phyloP scores from a whole-genome alignment of 2,113 vertebrate genomes.

The Nyctibius bracteatus region DNA sequence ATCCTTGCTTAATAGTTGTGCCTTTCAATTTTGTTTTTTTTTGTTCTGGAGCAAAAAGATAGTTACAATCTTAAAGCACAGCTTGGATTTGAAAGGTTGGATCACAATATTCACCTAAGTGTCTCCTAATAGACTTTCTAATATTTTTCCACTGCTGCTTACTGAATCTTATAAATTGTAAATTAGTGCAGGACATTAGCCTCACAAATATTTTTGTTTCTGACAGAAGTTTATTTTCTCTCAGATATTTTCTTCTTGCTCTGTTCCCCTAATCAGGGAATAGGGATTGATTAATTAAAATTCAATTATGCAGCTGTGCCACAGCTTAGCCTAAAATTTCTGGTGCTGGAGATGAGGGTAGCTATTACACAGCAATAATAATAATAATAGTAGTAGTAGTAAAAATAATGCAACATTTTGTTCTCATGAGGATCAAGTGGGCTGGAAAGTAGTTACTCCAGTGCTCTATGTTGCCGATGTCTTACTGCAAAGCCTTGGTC shows the following conservation, averaged over 20 bases:
- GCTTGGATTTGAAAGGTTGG: conserved; percentile 69
- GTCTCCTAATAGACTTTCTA: conserved; percentile 52
- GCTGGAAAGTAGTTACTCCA: not conserved
- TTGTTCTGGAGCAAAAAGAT: conserved; percentile 65
- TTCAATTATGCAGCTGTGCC: not conserved
- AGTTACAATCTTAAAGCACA: conserved; percentile 61
- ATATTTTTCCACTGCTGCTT: conserved; percentile 7
- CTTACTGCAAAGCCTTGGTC: conserved; percentile 40
- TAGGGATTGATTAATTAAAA: not conserved
- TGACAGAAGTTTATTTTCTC: conserved; percentile 3
- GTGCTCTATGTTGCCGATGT: not conserved
- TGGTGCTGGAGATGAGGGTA: not conserved
- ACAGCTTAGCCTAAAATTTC: not conserved
- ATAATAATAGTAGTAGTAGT: not conserved
- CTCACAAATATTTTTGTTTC: conserved; percentile 28
- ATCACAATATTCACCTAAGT: conserved; percentile 57
- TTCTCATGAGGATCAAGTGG: not conserved
- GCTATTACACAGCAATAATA: not conserved
- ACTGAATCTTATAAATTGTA: conserved; percentile 12
- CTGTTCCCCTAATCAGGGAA: not conserved
- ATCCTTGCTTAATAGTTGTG: conserved; percentile 72
- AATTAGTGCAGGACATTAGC: conserved; percentile 20
- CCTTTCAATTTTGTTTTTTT: conserved; percentile 52
- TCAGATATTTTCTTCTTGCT: not conserved
- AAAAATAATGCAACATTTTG: not conserved